Conservation (phyloP, 2,888 invertebrate genomes). For the Drosophila ezoana region DNA sequence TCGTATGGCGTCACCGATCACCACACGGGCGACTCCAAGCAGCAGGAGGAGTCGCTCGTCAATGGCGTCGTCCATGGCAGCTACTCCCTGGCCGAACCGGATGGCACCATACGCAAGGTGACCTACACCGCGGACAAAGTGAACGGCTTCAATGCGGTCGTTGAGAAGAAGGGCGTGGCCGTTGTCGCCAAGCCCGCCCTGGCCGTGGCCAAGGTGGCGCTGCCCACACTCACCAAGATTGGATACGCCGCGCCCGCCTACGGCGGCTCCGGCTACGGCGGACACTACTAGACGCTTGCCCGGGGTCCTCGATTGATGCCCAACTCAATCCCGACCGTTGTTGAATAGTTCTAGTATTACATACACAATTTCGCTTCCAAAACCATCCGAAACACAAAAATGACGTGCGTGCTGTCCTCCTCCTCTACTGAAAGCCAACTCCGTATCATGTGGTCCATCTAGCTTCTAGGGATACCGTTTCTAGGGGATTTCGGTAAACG, state of each 20-base stretch:
- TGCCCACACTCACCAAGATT: slow-evolving; percentile 65
- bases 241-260: slow-evolving; percentile 53
- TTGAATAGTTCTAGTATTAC: slow-evolving; percentile 68
- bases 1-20: slow-evolving; percentile 84
- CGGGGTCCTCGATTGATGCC: slow-evolving; percentile 8
- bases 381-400: slow-evolving; percentile 29
- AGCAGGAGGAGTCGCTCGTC: slow-evolving; percentile 83
- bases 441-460: slow-evolving; percentile 9
- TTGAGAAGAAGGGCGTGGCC: slow-evolving; percentile 79
- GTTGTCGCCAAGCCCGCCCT: slow-evolving; percentile 59
- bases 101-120: slow-evolving; percentile 83
- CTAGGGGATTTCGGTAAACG: slow-evolving; percentile 63
- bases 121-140: slow-evolving; percentile 83
- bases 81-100: slow-evolving; percentile 84
- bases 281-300: slow-evolving; percentile 58
- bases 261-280: slow-evolving; percentile 58
- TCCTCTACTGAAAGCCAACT: slow-evolving; percentile 27
- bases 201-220: slow-evolving; percentile 53
- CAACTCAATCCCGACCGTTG: slow-evolving; percentile 48
- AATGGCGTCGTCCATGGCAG: slow-evolving; percentile 84
- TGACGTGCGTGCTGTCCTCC: slow-evolving; percentile 62
- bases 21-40: slow-evolving; percentile 84
- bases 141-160: slow-evolving; percentile 84
- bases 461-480: slow-evolving; percentile 57
- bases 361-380: slow-evolving; percentile 11